A percentile compares a stretch with the other conserved stretches of the same genome.
Conservation (phyloP, 2,888 invertebrate genomes). For the Scaptomyza reducta region DNA sequence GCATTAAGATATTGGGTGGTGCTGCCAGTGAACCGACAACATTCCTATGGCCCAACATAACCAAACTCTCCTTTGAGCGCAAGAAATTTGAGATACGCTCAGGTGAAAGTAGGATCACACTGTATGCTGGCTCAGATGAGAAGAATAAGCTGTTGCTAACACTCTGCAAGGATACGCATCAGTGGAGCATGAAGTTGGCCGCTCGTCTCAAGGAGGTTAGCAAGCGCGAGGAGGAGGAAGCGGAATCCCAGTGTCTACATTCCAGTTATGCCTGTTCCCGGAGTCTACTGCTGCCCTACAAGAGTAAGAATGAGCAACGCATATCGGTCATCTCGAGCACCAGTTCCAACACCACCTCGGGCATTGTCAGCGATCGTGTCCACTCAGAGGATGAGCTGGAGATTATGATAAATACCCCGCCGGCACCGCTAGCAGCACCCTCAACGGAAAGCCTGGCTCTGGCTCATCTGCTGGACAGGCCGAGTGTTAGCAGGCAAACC, state of each 20-base stretch:
- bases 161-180: conserved; percentile 96
- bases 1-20: conserved; percentile 92
- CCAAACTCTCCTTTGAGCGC: conserved; percentile 97
- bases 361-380: conserved; percentile 97
- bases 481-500: conserved; percentile 86
- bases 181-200: conserved; percentile 96
- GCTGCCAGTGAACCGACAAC: conserved; percentile 88
- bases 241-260: conserved; percentile 88
- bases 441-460: conserved; percentile 93
- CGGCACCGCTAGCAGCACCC: conserved; percentile 89
- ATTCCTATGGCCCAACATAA: conserved; percentile 98
- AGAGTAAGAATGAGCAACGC: conserved; percentile 90
- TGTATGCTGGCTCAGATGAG: conserved; percentile 96
- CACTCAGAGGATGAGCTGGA: conserved; percentile 97
- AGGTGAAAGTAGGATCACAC: conserved; percentile 93
- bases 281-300: conserved; percentile 87
- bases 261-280: conserved; percentile 91
- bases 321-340: conserved; percentile 96
- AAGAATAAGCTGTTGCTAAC: conserved; percentile 95
- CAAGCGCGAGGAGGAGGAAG: conserved; percentile 93
- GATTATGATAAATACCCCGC: conserved; percentile 92
- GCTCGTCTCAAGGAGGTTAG: conserved; percentile 93
- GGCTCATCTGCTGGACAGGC: conserved; percentile 89
- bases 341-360: conserved; percentile 98
- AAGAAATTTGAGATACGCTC: conserved; percentile 98